Percentiles rank a stretch among this genome's conserved stretches.
phyloP scores from a whole-genome alignment of 1,140 invertebrate genomes.

The Psix sp. region DNA sequence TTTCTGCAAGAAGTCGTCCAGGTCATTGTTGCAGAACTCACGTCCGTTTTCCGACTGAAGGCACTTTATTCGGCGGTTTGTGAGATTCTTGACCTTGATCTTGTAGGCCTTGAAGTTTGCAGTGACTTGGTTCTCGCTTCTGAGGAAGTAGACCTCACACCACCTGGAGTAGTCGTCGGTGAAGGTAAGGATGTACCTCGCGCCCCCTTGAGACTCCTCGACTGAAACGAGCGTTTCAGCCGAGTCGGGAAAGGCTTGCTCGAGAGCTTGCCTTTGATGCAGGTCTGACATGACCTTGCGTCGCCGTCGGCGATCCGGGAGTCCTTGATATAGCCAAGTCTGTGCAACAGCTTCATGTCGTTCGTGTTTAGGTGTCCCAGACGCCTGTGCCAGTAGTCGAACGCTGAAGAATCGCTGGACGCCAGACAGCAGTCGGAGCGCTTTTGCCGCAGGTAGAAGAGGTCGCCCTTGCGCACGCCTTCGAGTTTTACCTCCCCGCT shows the following conservation, averaged over 20 bases:
- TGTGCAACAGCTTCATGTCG: constrained; percentile 1
- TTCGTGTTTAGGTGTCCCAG: constrained; percentile 8
- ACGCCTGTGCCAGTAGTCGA: background rate
- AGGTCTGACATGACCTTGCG: constrained; percentile 5
- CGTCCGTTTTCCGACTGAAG: constrained; percentile 16
- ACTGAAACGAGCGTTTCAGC: background rate
- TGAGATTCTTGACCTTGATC: constrained; percentile 5
- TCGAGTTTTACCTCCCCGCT: background rate
- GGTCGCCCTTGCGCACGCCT: background rate
- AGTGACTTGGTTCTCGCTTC: constrained; percentile 61
- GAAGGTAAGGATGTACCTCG: constrained; percentile 58
- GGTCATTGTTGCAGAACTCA: constrained; percentile 12
- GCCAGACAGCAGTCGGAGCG: background rate
- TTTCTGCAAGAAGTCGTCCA: constrained; percentile 6
- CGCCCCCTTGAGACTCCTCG: constrained; percentile 16
- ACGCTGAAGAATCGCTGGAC: background rate
- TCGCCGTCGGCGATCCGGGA: background rate
- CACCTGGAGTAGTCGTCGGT: constrained; percentile 64
- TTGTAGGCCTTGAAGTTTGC: constrained; percentile 6
- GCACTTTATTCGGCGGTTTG: constrained; percentile 1
- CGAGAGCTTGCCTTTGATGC: constrained; percentile 9
- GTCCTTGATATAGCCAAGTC: background rate
- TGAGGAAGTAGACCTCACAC: constrained; percentile 63
- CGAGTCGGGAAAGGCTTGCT: constrained; percentile 2
- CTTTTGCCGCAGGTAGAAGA: constrained; percentile 4